Base-by-base conservation (phyloP, 2,797 vertebrate species). In the Gadopsis bispinosus region DNA sequence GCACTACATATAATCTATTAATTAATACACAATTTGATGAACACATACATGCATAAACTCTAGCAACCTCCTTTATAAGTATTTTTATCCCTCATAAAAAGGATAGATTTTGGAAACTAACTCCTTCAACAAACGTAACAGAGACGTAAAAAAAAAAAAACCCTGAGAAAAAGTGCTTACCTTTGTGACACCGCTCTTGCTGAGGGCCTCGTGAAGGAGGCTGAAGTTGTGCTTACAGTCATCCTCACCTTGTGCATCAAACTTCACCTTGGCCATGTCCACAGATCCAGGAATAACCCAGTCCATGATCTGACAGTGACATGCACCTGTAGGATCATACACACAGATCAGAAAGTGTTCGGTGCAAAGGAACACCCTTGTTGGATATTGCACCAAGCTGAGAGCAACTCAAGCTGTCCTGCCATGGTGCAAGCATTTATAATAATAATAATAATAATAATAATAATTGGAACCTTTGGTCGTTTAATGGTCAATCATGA, bases 221-320 rank as follows among this genome's bases (percentile, higher is more conserved):
- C 29, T 79, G 77, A 92, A 96, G 90, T 96, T 96, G 73, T 95
- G 91, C 29, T 81, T 84, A 58, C 51, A 93, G 63, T 96, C 95
- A 0, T 88, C 79, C 37, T 91, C 79, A 1, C 63, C 59, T 48
- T 90, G 53, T 5, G 91, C 89, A 67, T 94, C 89, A 83, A 95
- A 93, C 69, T 89, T 95, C 45, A 96, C 95, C 62, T 91, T 83
- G 51, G 81, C 87, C 79, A 96, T 58, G 81, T 95, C 91, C 17
- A 96, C 61, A 17, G 93, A 95, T 22, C 89, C 94, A 5, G 95
- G 94, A 48, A 92, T 77, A 19, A 93, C 81, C 31, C 82, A 79
- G 85, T 95, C 89, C 92, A 96, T 92, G 50, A 96, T 51, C 88
- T 96, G 95, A 87, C 95, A 96, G 79, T 93, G 90, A 65, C 87